A percentile compares a stretch with the other conserved stretches of the same genome.
phyloP scores from a whole-genome alignment of 2,797 vertebrate genomes.

The Anniella stebbinsi region DNA sequence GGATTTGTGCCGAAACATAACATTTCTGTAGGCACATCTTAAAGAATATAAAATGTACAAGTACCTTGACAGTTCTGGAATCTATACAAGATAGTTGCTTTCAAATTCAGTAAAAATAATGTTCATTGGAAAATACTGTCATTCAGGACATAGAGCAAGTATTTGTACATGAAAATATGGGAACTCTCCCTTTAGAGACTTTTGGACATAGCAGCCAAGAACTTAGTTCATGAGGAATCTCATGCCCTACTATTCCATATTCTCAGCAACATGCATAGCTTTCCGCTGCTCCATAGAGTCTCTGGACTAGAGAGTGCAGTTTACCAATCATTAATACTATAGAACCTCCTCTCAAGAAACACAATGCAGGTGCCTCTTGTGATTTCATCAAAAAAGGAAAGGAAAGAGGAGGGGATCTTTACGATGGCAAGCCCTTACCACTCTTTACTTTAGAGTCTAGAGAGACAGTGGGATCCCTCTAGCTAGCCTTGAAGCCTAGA shows the following conservation, averaged over 20 bases:
- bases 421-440: not conserved
- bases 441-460: not conserved
- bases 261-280: not conserved
- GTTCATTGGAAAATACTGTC: constrained; percentile 64
- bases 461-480: not conserved
- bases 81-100: constrained; percentile 71
- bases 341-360: not conserved
- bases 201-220: not conserved
- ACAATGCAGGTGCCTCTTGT: not conserved
- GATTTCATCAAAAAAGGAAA: not conserved
- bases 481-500: not conserved
- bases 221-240: not conserved
- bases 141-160: constrained; percentile 16
- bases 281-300: not conserved
- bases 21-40: constrained; percentile 68
- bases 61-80: constrained; percentile 73
- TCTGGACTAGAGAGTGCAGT: not conserved
- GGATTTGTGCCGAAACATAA: constrained; percentile 53
- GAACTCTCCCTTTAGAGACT: not conserved
- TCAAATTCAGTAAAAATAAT: constrained; percentile 66
- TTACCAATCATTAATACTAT: not conserved
- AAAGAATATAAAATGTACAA: constrained; percentile 70
- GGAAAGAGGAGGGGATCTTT: not conserved
- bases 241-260: not conserved
- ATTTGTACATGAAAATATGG: constrained; percentile 23